These are phyloP conservation scores for Hyles lineata DNA, from an alignment of 2,888 invertebrate species.

Conservation along the genomic window DNA sequence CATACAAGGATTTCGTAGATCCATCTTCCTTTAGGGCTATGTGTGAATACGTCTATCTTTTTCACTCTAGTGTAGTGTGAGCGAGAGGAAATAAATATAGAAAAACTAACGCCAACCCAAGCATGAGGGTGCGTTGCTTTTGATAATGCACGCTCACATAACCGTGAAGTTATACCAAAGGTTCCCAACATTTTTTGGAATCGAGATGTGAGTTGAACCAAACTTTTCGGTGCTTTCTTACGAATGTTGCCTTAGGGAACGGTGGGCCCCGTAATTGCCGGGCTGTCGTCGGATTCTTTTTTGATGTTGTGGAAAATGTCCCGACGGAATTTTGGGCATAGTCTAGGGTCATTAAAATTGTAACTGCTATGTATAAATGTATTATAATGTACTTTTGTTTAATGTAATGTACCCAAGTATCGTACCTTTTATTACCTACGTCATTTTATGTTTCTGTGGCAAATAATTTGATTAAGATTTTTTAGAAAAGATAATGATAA, in stretches of 20 bases:
- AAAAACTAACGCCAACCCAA: slow-evolving; percentile 35
- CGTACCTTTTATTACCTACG: no score
- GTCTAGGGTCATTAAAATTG: slow-evolving; percentile 3
- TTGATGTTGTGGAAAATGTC: slow-evolving; percentile 9
- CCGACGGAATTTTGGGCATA: not conserved
- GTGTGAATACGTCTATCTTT: slow-evolving; percentile 11
- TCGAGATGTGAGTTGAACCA: not conserved
- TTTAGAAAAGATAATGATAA: no score
- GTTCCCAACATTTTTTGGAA: slow-evolving; percentile 20
- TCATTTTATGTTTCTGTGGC: no score
- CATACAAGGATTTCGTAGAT: slow-evolving; percentile 23
- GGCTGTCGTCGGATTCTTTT: slow-evolving; percentile 12
- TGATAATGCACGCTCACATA: slow-evolving; percentile 38
- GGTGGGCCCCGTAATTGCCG: slow-evolving; percentile 11
- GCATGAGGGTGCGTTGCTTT: slow-evolving; percentile 36
- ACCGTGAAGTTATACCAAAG: slow-evolving; percentile 49
- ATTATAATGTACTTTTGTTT: not conserved
- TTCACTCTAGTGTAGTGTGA: not conserved
- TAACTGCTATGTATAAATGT: not conserved
- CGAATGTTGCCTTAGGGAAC: slow-evolving; percentile 11
- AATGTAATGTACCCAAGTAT: no score
- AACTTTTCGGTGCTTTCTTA: slow-evolving; percentile 12
- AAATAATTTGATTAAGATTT: no score
- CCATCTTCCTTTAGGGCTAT: slow-evolving; percentile 22
- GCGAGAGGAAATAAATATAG: slow-evolving; percentile 1